phyloP scores from a whole-genome alignment of 2,888 invertebrate species.

The Mycalesis mineus region DNA sequence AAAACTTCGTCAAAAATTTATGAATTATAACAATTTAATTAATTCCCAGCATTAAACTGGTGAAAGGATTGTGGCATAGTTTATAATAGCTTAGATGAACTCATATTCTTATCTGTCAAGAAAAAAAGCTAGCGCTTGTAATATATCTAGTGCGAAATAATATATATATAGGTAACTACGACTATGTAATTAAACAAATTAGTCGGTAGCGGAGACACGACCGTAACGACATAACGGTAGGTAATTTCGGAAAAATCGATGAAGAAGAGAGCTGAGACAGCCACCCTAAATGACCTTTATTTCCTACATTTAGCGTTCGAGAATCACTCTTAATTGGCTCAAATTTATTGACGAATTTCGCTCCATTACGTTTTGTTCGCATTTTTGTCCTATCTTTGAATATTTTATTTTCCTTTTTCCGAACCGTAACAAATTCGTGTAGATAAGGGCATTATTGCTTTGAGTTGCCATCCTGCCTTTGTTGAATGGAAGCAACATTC shows the following conservation, averaged over 20 bases:
- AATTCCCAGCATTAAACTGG: too few species aligned
- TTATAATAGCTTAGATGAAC: too few species aligned
- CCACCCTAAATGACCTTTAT: background rate
- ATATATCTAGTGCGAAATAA: too few species aligned
- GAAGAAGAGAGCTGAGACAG: background rate
- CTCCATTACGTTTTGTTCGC: background rate
- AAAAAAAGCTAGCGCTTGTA: too few species aligned
- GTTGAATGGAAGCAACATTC: background rate
- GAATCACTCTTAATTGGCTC: background rate
- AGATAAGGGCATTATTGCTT: constrained; percentile 1
- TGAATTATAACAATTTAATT: too few species aligned
- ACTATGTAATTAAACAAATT: background rate
- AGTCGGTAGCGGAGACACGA: background rate
- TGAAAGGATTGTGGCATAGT: too few species aligned
- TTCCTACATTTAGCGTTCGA: background rate
- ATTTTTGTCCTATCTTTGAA: background rate
- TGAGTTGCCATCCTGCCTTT: background rate
- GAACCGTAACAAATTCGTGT: background rate
- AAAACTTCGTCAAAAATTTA: too few species aligned
- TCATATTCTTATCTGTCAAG: too few species aligned
- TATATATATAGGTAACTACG: too few species aligned
- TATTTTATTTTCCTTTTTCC: background rate
- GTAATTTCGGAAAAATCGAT: background rate
- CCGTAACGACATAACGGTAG: background rate
- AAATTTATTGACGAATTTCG: background rate